These are phyloP conservation scores for Chiloscyllium plagiosum DNA, from an alignment of 2,113 vertebrate genomes.

Conservation along the genomic window DNA sequence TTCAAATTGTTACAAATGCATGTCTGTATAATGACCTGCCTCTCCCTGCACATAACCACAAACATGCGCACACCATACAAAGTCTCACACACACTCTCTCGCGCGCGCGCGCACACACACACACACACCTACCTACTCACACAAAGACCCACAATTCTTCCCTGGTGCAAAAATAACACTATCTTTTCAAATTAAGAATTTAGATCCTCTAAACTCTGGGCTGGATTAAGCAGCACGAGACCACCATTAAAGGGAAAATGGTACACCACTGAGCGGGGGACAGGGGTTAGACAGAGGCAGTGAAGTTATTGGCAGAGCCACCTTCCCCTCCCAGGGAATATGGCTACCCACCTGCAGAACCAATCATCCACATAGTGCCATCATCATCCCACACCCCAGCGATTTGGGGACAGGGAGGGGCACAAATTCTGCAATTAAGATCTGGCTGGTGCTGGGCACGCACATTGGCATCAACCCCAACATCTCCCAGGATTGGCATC, in stretches of 20 bases:
- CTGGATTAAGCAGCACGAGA: neutral
- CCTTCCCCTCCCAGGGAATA: neutral
- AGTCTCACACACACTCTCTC: no score
- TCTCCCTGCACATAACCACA: neutral
- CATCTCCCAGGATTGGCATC: neutral
- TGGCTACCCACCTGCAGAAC: neutral
- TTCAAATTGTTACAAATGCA: neutral
- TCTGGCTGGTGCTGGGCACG: neutral
- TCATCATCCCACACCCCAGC: neutral
- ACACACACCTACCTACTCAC: neutral
- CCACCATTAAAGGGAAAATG: neutral
- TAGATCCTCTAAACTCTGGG: neutral
- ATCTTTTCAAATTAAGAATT: conserved; percentile 24
- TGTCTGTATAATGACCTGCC: neutral
- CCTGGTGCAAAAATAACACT: conserved; percentile 31
- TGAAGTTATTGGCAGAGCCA: neutral
- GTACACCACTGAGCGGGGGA: neutral
- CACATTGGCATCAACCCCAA: neutral
- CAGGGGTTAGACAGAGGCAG: neutral
- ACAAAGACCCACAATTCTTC: neutral
- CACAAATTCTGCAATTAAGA: neutral
- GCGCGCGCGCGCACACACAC: neutral
- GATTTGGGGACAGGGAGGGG: neutral
- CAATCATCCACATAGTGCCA: no score
- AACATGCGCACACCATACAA: neutral